Evolutionary conservation across 2,797 vertebrate genomes (phyloP).

Genomic region (Odontamblyopus rebecca): DNA sequence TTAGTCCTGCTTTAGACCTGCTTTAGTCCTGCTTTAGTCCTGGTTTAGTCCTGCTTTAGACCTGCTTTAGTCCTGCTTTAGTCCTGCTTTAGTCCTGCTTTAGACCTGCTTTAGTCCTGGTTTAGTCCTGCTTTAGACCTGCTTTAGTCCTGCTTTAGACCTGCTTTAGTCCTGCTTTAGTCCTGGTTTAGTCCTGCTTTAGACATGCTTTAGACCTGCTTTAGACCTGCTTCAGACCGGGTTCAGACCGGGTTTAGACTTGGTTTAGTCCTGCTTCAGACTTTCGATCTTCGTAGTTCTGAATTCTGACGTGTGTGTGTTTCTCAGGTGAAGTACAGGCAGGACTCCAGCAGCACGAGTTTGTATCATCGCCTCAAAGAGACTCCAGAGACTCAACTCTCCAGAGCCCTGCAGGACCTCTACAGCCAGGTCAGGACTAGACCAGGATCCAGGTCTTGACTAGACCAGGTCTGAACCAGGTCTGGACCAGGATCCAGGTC

Average conservation of each 20-base stretch:
- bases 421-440: constrained; percentile 84
- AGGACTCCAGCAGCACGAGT: constrained; percentile 43
- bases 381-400: constrained; percentile 84
- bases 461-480: neutral
- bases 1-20: no score
- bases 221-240: neutral
- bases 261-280: neutral
- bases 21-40: neutral
- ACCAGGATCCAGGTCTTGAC: neutral
- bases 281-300: no score
- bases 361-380: constrained; percentile 86
- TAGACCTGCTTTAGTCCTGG: neutral
- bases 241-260: neutral
- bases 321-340: constrained; percentile 84
- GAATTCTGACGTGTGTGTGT: neutral
- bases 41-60: neutral
- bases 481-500: neutral
- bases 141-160: neutral
- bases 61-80: neutral
- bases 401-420: constrained; percentile 79
- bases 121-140: neutral
- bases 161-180: neutral
- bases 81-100: neutral
- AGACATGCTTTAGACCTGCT: neutral
- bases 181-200: neutral